A percentile compares a stretch with the other conserved stretches of the same genome.
These are phyloP conservation scores for Cistogaster globosa DNA, from an alignment of 2,888 invertebrate species.

Conservation along the genomic window DNA sequence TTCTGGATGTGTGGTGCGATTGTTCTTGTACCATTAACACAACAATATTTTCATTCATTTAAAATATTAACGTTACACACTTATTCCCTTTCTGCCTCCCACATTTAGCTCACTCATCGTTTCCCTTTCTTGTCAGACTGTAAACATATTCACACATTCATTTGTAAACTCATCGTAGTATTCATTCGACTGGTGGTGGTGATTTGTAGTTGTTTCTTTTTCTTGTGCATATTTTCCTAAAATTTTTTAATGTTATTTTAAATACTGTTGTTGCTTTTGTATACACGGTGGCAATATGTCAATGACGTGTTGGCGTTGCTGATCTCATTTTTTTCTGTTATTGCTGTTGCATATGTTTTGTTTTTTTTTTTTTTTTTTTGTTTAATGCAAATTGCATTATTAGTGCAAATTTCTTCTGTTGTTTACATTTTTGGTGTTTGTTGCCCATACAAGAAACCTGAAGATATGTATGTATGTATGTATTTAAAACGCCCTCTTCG, in stretches of 20 bases:
- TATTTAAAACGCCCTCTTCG: conserved; percentile 58
- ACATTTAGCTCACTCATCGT: neutral
- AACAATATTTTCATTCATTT: conserved; percentile 67
- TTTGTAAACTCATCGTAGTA: conserved; percentile 18
- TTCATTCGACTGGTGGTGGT: conserved; percentile 21
- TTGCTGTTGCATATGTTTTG: conserved; percentile 32
- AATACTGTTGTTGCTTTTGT: conserved; percentile 1
- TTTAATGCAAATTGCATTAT: conserved; percentile 39
- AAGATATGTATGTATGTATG: conserved; percentile 21
- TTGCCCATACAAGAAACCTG: neutral
- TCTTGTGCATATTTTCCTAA: neutral
- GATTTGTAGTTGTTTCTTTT: conserved; percentile 6
- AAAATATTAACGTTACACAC: conserved; percentile 56
- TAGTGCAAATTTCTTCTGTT: conserved; percentile 25
- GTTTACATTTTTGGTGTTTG: neutral
- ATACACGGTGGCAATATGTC: conserved; percentile 66
- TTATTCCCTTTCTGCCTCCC: conserved; percentile 12
- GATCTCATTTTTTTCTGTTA: conserved; percentile 50
- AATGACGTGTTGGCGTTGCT: conserved; percentile 68
- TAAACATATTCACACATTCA: neutral
- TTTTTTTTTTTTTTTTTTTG: no score
- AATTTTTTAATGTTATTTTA: conserved; percentile 17
- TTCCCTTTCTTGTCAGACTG: neutral
- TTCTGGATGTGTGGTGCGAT: neutral
- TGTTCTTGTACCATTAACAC: conserved; percentile 11